Base-by-base conservation (phyloP, 2,888 invertebrate genomes). In the Xestia sexstrigata region DNA sequence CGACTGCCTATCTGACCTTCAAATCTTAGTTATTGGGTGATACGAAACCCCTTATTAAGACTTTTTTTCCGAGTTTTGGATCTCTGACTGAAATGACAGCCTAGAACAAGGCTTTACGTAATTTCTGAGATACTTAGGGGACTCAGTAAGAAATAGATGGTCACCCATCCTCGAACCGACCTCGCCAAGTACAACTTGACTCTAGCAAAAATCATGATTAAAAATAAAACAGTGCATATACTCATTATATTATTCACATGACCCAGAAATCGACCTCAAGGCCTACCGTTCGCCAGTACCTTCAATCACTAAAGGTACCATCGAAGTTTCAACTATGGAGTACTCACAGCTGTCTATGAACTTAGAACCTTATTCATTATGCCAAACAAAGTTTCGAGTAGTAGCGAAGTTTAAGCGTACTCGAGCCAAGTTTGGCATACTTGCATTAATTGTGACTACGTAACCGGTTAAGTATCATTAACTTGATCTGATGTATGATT, bases 301-400 rank as follows among this genome's bases (percentile, higher is more conserved):
- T 47, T 20, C 63, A 30, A 67, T 52, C 39, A 65, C 30, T 70
- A 49, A 70, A 63, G 55, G 20, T 23, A 52, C 45, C 5, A 39
- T 11, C n/a, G 17, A 73, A 79, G 45, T 55, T 55, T 26, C 45
- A 68, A 72, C 68, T 58, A 30, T 13, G 39, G 0, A 70, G 63
- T 26, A 63, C 39, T 60, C 30, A 58, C 63, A 71, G 30, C 47
- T 71, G 58, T 70, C 47, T n/a, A 68, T 69, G 69, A 81, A 82
- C 71, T 82, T n/a, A n/a, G 62, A 81, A 76, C 81, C 81, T 68
- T 63, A 81, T 81, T 81, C 76, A 81, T 81, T 81, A 82, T 76
- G 65, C 77, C 72, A 77, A 69, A 81, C 76, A 35, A 71, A 77
- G 77, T 82, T 82, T 66, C 52, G 20, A 60, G 69, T 42, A 60